Evolutionary conservation across 2,797 vertebrate genomes (phyloP).

Genomic region (Anguilla obscura): DNA sequence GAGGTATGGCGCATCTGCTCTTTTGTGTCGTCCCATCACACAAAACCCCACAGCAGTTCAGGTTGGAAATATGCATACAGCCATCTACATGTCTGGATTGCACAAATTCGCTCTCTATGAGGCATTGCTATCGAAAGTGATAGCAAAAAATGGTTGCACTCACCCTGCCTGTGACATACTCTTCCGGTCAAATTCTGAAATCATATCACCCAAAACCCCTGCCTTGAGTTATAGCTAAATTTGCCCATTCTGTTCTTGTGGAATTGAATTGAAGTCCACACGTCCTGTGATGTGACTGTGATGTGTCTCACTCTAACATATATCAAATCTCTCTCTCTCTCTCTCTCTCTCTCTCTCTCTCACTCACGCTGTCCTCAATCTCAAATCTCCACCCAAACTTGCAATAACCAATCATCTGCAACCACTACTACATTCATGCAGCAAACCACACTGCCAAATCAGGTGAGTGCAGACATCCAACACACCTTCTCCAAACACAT

Average conservation of each 20-base stretch:
- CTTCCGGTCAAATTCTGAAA: not conserved
- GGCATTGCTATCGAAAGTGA: not conserved
- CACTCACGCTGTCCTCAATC: not conserved
- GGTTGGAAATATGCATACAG: not conserved
- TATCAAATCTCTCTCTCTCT: too few relatives aligned
- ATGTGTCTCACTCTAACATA: not conserved
- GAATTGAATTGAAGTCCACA: not conserved
- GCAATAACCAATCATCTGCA: too few relatives aligned
- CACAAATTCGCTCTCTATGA: too few relatives aligned
- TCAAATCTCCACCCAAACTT: too few relatives aligned
- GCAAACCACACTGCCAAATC: too few relatives aligned
- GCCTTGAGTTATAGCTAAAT: not conserved
- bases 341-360: not conserved
- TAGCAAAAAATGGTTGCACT: not conserved
- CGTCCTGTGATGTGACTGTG: not conserved
- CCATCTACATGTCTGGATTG: not conserved
- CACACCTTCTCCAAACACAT: too few relatives aligned
- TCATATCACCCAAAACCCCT: not conserved
- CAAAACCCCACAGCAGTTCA: not conserved
- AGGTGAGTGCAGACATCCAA: too few relatives aligned
- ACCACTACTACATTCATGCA: too few relatives aligned
- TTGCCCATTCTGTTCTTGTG: not conserved
- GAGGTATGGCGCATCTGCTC: not conserved
- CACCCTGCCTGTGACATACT: not conserved
- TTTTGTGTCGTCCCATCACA: not conserved